phyloP scores from a whole-genome alignment of 2,797 vertebrate genomes.

The Buceros bicornis region DNA sequence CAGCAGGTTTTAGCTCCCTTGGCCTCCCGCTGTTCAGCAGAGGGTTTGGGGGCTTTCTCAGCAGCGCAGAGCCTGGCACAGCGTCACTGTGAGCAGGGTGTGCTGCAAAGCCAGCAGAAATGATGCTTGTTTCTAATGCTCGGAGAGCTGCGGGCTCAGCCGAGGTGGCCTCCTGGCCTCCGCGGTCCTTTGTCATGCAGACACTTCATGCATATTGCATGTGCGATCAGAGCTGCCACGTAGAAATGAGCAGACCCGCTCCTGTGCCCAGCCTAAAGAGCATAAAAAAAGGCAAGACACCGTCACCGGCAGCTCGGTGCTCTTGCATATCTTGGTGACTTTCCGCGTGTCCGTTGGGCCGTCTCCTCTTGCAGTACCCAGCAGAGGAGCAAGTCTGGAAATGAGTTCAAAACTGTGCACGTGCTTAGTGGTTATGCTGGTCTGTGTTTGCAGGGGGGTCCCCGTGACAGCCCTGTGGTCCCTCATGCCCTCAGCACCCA shows the following conservation, averaged over 20 bases:
- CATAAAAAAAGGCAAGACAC: background rate
- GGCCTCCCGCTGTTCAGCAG: background rate
- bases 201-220: background rate
- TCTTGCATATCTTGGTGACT: fast-evolving
- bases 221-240: background rate
- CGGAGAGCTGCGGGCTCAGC: background rate
- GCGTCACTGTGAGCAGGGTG: background rate
- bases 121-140: background rate
- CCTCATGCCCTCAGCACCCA: background rate
- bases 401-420: background rate
- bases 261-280: background rate
- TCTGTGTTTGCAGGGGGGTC: background rate
- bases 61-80: background rate
- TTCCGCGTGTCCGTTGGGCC: background rate
- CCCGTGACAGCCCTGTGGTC: fast-evolving
- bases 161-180: background rate
- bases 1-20: background rate
- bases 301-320: fast-evolving
- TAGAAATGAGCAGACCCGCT: background rate
- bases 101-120: background rate
- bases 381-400: background rate
- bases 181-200: background rate
- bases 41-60: background rate
- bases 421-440: background rate
- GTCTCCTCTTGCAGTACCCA: background rate